A percentile compares a stretch with the other conserved stretches of the same genome.
phyloP scores from a whole-genome alignment of 2,113 vertebrate species.

The Zosterops hypoxanthus region DNA sequence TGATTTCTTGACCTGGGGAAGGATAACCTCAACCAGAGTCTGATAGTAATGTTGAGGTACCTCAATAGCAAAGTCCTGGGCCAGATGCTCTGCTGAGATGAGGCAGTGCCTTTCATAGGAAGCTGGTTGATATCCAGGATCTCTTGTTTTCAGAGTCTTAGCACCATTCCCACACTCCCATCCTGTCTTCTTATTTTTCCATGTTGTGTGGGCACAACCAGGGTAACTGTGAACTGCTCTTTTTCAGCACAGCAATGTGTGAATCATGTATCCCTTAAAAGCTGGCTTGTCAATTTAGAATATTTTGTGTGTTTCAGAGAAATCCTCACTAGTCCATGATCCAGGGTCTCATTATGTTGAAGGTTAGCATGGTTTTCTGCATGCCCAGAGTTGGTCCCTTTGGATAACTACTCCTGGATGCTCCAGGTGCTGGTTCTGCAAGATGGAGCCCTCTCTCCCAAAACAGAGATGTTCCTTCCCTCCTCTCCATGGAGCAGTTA shows the following conservation, averaged over 20 bases:
- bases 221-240: background rate
- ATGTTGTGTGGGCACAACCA: accelerated
- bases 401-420: background rate
- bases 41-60: background rate
- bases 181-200: background rate
- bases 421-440: background rate
- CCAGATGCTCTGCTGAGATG: background rate
- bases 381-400: background rate
- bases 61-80: background rate
- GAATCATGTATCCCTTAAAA: background rate
- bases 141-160: background rate
- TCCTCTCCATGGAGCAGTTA: background rate
- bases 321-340: background rate
- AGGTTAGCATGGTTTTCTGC: background rate
- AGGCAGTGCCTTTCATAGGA: background rate
- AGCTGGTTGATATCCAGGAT: background rate
- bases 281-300: background rate
- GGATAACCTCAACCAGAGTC: background rate
- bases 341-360: background rate
- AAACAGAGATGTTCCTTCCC: background rate
- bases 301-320: background rate
- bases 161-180: background rate
- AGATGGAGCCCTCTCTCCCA: background rate
- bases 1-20: background rate
- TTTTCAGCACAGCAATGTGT: background rate